A percentile compares a stretch with the other conserved stretches of the same genome.
Conservation (phyloP, 1,140 invertebrate genomes). For the Monochamus saltuarius region DNA sequence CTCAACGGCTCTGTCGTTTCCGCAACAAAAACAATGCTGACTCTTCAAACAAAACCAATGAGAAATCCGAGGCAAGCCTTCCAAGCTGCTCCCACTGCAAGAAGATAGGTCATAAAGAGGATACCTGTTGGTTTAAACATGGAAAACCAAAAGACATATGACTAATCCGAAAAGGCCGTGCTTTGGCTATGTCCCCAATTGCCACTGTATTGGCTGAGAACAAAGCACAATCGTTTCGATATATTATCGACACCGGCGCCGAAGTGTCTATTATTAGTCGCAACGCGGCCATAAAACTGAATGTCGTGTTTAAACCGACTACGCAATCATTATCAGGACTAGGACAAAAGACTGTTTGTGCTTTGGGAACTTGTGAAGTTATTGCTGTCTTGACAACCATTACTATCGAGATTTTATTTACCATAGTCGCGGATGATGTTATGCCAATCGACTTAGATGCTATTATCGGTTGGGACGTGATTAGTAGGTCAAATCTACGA, state of each 20-base stretch:
- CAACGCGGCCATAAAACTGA: slow-evolving; percentile 7
- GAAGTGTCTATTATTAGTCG: slow-evolving; percentile 19
- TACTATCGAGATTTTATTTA: slow-evolving; percentile 11
- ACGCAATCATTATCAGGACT: slow-evolving; percentile 4
- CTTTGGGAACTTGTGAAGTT: slow-evolving; percentile 12
- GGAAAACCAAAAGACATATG: slow-evolving; percentile 13
- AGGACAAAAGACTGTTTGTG: slow-evolving; percentile 12
- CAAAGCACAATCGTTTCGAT: slow-evolving; percentile 3
- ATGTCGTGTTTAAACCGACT: background rate
- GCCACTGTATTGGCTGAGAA: slow-evolving; percentile 16
- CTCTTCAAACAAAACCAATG: too few relatives aligned
- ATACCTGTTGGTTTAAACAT: slow-evolving; percentile 17
- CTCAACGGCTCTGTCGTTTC: too few relatives aligned
- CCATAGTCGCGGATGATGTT: slow-evolving; percentile 9
- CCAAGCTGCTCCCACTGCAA: background rate
- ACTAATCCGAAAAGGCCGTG: background rate
- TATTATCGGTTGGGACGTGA: slow-evolving; percentile 25
- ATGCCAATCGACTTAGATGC: slow-evolving; percentile 14
- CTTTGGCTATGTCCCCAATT: slow-evolving; percentile 12
- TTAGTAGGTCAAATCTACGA: slow-evolving; percentile 2
- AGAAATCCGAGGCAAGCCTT: too few relatives aligned
- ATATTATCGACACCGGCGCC: slow-evolving; percentile 13
- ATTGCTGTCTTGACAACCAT: slow-evolving; percentile 6
- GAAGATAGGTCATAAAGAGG: background rate
- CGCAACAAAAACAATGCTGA: too few relatives aligned